Evolutionary conservation across 1,140 invertebrate genomes (phyloP), one percentile per base, ranked within the genome.

Genomic region (Harlomillsia oculata): DNA sequence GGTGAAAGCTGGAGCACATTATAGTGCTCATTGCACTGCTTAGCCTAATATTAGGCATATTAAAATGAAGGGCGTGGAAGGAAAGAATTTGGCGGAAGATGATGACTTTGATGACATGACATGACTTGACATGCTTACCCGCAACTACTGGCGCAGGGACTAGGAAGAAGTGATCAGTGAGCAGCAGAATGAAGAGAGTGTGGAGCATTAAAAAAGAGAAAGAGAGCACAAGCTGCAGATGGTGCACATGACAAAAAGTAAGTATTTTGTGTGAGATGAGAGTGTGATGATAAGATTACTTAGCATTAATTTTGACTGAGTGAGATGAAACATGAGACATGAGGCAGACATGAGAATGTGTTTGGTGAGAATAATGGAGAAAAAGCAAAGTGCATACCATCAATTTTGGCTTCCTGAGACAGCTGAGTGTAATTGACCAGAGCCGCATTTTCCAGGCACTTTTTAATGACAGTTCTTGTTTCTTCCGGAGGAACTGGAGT

Each of bases 401-500:
- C 95, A 66, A 98, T 89, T 77, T 94, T 97, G 9, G 94, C 93
- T 75, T 97, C 93, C 63, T 90, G 85, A 25, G 95, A 96, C 16
- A 99, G 82, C 65, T 88, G 82, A 2, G 88, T 92, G 69, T 99
- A 99, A 73, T 99, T 99, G 8, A 99, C 85, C 29, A 97, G 77
- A 1, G 97, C 97, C 29, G 97, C 96, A 65, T 91, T 96, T 77
- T 99, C 95, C 55, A 99, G 77, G 72, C 94, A 95, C 58, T 89
- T 93, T 71, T 94, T 91, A 55, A 99, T 98, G 76, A 98, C 87
- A 23, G 79, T 79, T 63, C 95, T 78, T 2, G 99, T 94, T 75
- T 99, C 96, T 72, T 98, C 95, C 2, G 89, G 85, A 60, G 91
- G 84, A 2, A 97, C 93, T n/a, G 93, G 92, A 4, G 93, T 97